phyloP scores from a whole-genome alignment of 2,888 invertebrate species.

The Allacma fusca region DNA sequence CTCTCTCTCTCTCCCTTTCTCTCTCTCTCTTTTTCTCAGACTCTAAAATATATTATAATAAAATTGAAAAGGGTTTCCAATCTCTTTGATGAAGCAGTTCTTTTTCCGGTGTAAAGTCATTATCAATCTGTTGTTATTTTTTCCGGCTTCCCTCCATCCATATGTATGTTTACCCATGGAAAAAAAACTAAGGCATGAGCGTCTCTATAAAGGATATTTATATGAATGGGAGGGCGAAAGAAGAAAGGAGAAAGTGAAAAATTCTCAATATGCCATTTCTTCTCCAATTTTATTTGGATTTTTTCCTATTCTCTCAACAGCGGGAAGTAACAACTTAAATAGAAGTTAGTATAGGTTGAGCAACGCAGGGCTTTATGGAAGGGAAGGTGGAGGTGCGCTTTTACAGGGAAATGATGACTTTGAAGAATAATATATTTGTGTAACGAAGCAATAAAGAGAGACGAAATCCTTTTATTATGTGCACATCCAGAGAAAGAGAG shows the following conservation, averaged over 20 bases:
- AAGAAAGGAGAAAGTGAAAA: no score
- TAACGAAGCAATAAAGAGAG: constrained; percentile 37
- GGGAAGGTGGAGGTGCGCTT: not conserved
- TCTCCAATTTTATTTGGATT: no score
- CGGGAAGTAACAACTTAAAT: no score
- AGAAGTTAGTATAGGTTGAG: no score
- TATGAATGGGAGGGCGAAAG: no score
- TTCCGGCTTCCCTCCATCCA: not conserved
- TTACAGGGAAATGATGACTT: constrained; percentile 12
- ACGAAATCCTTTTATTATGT: not conserved
- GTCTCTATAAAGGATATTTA: no score
- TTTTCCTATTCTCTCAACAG: no score
- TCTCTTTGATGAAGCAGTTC: constrained; percentile 3
- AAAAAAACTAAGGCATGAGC: no score
- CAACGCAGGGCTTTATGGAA: not conserved
- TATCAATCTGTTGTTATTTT: constrained; percentile 29
- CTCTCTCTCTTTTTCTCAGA: constrained; percentile 1
- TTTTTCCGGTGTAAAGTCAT: constrained; percentile 20
- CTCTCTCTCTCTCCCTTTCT: constrained; percentile 5
- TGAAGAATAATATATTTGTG: constrained; percentile 22
- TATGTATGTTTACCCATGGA: not conserved
- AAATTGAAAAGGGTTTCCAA: constrained; percentile 16
- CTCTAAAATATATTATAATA: constrained; percentile 27
- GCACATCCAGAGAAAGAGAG: no score
- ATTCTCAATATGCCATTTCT: not conserved